Conservation (phyloP, 2,888 invertebrate genomes). For the Trachelus tabidus region DNA sequence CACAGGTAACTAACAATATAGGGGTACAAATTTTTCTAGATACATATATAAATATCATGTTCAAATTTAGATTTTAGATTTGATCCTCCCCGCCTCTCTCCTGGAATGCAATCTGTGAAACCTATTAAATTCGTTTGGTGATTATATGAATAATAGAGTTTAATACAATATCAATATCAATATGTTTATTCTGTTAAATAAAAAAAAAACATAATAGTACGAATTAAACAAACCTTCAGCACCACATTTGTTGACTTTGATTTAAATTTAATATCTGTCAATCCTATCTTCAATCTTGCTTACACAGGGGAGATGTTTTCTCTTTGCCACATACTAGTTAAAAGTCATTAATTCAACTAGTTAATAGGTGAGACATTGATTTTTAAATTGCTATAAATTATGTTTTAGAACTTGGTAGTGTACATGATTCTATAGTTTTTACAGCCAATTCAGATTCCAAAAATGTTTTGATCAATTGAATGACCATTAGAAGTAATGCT, state of each 20-base stretch:
- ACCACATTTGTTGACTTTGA: not conserved
- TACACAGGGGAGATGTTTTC: not conserved
- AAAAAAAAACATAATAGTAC: not conserved
- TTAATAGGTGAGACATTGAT: not conserved
- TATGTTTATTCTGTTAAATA: not conserved
- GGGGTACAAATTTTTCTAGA: not conserved
- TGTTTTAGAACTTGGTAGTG: not conserved
- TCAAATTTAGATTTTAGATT: not conserved
- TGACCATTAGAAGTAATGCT: not conserved
- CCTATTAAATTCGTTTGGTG: not conserved
- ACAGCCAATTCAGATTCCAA: not conserved
- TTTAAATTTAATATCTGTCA: not conserved
- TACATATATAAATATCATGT: not conserved
- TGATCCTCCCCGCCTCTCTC: not conserved
- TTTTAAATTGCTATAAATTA: not conserved
- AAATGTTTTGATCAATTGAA: not conserved
- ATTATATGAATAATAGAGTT: not conserved
- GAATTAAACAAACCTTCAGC: not conserved
- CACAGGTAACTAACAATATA: conserved; percentile 6
- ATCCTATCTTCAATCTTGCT: not conserved
- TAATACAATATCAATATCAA: not conserved
- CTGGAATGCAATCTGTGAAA: not conserved
- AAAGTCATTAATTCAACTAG: too few relatives aligned
- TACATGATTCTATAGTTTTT: not conserved
- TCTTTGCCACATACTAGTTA: not conserved